Base-by-base conservation (phyloP, 2,797 vertebrate genomes). In the Gambelia wislizenii region DNA sequence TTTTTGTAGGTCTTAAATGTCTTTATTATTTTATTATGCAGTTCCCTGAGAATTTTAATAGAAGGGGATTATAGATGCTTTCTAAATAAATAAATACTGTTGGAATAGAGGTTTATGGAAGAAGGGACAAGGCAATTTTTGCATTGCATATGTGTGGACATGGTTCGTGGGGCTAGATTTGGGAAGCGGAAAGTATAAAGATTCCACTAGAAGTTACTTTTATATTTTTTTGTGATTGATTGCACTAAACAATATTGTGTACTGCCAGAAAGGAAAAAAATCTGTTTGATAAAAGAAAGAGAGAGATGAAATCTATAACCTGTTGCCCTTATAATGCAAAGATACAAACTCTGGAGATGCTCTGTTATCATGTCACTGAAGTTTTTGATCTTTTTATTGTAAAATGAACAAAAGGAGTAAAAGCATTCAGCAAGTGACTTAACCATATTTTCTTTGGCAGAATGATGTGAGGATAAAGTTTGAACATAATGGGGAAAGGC, bases 401-500 rank as follows among this genome's bases (percentile, higher is more conserved):
- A 87, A 76, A 90, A n/a, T 87, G 18, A 47, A 0, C 18, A 77
- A 2, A 6, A 54, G 78, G 30, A 86, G 49, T 80, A 44, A 69
- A 84, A 92, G 72, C 90, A 81, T 84, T 67, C 10, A 76, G 2
- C 18, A 42, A 27, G 67, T 84, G 69, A 87, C 2, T 93, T 96
- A 93, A 97, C 87, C n/a, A 95, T 90, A 69, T 95, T 61, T 89
- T 95, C 91, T 91, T 88, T 92, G 94, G 67, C 96, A 99, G 99
- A 99, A 98, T 52, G 98, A 98, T 86, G 97, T 98, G 94, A 97
- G 97, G 94, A 97, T 97, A 89, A 97, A 97, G 94, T 97, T 99
- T 97, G 99, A 99, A 94, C 97, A 98, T 94, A 98, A 98, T 0
- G 98, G 98, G 89, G 99, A 99, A 95, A 98, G 98, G 91, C 97